Base-by-base conservation (phyloP, 2,797 vertebrate species). In the Chanos chanos region DNA sequence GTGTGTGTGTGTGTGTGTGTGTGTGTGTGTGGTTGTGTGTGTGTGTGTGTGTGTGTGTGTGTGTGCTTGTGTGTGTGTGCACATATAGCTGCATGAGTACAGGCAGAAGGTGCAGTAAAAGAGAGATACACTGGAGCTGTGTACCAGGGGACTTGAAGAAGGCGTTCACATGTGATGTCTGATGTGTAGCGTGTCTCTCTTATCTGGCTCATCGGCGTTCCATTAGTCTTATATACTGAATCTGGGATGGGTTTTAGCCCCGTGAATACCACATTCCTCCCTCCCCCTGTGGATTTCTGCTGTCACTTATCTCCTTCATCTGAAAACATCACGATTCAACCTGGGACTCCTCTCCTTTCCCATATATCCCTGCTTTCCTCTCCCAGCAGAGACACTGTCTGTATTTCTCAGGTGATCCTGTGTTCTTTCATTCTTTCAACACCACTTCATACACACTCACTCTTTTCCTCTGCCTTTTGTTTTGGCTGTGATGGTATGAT, bases 261-360 rank as follows among this genome's bases (percentile, higher is more conserved):
- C 52, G 68, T n/a, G n/a, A n/a, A n/a, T n/a, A 44, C 55, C 13
- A 30, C 52, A 65, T 43, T 47, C 8, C 21, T 54, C 25, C 51
- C 7, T 16, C 19, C 62, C 53, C 54, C 58, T 44, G 13, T 21
- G 37, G 57, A 66, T 49, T 64, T 60, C 37, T 25, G 44, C 53
- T 40, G 53, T 16, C 39, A 44, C 43, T 40, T 65, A 68, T 62
- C 64, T 57, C 36, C 60, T 51, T 64, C 15, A 34, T 57, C 47
- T 61, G 43, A 71, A 60, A 47, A 37, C 57, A 61, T 25, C 28
- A 40, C n/a, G 48, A 41, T 68, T 49, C 15, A n/a, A 56, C 52
- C 33, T 33, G 39, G 50, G 57, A 68, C 73, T 73, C 39, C 65
- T 67, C 40, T 50, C 59, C 47, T 62, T 69, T 58, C 59, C 36